Evolutionary conservation across 2,888 invertebrate genomes (phyloP), one percentile per base, ranked within the genome.

Genomic region (Lissonota sp.): DNA sequence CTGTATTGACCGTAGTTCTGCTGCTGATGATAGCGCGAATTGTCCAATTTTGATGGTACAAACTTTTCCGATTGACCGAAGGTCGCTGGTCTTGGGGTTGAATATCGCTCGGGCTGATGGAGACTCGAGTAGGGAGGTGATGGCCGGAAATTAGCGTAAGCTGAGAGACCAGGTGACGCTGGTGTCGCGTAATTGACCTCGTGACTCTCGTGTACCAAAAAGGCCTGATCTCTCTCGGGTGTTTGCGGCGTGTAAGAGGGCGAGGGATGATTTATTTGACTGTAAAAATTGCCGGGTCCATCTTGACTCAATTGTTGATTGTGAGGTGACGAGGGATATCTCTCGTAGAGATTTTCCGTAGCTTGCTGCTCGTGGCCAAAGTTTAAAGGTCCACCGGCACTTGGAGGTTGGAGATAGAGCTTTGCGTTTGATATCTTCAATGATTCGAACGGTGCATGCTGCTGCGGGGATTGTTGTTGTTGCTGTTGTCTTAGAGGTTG

Each of bases 181-280:
- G 91, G 90, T 0, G 91, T 91, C 3, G 86, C 89, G 76, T 90
- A 91, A 14, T 89, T 90, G n/a, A 91, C 82, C 63, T 92, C 91
- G 71, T 91, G 91, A 26, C 91, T 91, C 79, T 92, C 92, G 84
- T 92, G 91, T 0, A 92, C 90, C 12, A 91, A 76, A 64, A 89
- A 91, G 4, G 90, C 85, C 0, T 91, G 92, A 64, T 91, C 89
- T 16, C 91, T 86, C 69, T 91, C 91, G 80, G 85, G 89, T 0
- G 80, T 80, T 4, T 83, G 86, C 0, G 88, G 84, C 71, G 91
- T 90, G 71, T 88, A 90, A 16, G 84, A 83, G n/a, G 87, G 87
- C 0, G 86, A 10, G 0, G 88, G 88, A 63, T 92, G 91, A 53
- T 88, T 89, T 1, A 90, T 84, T 58, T 90, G 89, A 44, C 88